Conservation (phyloP, 1,140 invertebrate genomes). For the Metopolophium dirhodum region DNA sequence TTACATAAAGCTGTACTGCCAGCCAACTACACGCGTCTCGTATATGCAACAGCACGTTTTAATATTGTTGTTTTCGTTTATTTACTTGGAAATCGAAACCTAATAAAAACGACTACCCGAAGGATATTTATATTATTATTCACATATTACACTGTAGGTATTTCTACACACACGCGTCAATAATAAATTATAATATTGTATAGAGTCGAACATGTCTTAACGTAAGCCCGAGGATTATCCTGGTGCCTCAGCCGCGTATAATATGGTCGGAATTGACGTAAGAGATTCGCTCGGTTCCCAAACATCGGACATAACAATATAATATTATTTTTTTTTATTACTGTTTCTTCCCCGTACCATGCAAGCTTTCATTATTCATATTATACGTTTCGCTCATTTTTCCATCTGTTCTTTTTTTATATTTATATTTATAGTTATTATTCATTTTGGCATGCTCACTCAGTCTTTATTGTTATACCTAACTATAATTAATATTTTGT, state of each 20-base stretch:
- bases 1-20: not conserved
- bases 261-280: not conserved
- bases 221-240: not conserved
- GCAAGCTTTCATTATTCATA: not conserved
- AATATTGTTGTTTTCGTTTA: not conserved
- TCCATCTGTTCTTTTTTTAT: not conserved
- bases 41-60: not conserved
- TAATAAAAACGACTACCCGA: not conserved
- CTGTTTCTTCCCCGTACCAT: not conserved
- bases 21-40: not conserved
- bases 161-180: not conserved
- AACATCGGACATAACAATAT: not conserved
- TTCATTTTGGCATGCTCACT: not conserved
- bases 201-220: not conserved
- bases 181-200: not conserved
- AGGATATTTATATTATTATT: slow-evolving; percentile 1
- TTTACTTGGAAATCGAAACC: not conserved
- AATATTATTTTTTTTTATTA: not conserved
- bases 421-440: not conserved
- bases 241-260: not conserved
- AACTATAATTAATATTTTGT: not conserved
- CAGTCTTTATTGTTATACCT: not conserved
- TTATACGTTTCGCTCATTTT: not conserved
- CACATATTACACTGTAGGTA: not conserved
- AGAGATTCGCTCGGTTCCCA: not conserved